Evolutionary conservation across 2,888 invertebrate species (phyloP).

Genomic region (Folsomia manolachei): DNA sequence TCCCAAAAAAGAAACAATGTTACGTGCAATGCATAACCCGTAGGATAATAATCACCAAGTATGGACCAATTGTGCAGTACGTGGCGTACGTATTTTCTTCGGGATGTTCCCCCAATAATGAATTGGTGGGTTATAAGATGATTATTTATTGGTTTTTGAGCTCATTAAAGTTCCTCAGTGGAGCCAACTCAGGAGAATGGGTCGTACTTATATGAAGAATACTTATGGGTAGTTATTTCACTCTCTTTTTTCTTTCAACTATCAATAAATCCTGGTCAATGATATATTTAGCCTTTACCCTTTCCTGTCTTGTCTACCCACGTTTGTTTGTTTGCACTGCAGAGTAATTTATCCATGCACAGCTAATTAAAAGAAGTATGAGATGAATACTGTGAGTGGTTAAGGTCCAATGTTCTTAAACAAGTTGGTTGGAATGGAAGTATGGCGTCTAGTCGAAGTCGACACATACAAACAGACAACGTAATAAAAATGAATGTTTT

Average conservation of each 20-base stretch:
- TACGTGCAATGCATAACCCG: neutral
- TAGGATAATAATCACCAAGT: too few species aligned
- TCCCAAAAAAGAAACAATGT: neutral
- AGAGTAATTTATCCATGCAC: neutral
- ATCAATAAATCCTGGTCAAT: neutral
- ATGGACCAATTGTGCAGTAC: neutral
- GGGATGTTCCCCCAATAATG: neutral
- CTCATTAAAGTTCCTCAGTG: neutral
- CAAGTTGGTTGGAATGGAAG: too few species aligned
- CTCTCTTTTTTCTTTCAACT: neutral
- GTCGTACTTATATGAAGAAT: too few species aligned
- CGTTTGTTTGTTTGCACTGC: neutral
- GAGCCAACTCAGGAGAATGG: neutral
- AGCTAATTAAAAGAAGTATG: too few species aligned
- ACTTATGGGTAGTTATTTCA: neutral
- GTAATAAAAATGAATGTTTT: neutral
- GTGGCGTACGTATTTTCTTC: neutral
- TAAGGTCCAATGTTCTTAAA: too few species aligned
- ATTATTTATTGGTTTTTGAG: slow-evolving; percentile 5
- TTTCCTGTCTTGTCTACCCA: neutral
- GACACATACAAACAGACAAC: neutral
- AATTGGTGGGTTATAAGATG: neutral
- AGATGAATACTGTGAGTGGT: too few species aligned
- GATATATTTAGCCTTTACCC: slow-evolving; percentile 3
- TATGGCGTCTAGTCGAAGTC: neutral